phyloP scores from a whole-genome alignment of 1,140 invertebrate genomes.

The Belonocnema kinseyi region DNA sequence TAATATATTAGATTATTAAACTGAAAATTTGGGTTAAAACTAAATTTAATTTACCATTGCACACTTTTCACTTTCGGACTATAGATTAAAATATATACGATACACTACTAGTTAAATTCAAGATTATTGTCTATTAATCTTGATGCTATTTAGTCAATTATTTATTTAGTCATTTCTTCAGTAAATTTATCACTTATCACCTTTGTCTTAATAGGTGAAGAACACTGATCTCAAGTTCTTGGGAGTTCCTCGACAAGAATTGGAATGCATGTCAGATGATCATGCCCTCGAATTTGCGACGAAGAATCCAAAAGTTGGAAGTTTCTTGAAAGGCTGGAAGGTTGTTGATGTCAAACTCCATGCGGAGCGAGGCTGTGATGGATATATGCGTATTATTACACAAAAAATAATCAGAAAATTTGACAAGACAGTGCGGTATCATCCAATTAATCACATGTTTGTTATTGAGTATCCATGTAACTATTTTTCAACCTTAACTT shows the following conservation, averaged over 20 bases:
- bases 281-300: constrained; percentile 77
- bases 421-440: constrained; percentile 33
- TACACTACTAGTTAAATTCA: too few relatives aligned
- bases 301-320: constrained; percentile 55
- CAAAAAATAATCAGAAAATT: constrained; percentile 42
- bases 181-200: constrained; percentile 37
- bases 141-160: too few relatives aligned
- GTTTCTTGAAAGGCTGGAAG: constrained; percentile 42
- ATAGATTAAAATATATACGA: too few relatives aligned
- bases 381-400: constrained; percentile 52
- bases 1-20: too few relatives aligned
- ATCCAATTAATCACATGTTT: constrained; percentile 20
- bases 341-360: constrained; percentile 53
- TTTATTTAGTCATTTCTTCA: too few relatives aligned
- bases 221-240: constrained; percentile 74
- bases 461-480: neutral
- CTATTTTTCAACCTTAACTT: constrained; percentile 32
- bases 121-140: too few relatives aligned
- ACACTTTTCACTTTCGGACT: too few relatives aligned
- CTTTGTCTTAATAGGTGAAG: constrained; percentile 75
- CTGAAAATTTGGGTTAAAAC: too few relatives aligned
- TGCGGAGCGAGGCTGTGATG: constrained; percentile 53
- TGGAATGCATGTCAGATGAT: constrained; percentile 76
- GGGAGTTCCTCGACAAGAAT: constrained; percentile 73
- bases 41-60: too few relatives aligned